phyloP scores from a whole-genome alignment of 2,113 vertebrate genomes.

The Hipposideros armiger region DNA sequence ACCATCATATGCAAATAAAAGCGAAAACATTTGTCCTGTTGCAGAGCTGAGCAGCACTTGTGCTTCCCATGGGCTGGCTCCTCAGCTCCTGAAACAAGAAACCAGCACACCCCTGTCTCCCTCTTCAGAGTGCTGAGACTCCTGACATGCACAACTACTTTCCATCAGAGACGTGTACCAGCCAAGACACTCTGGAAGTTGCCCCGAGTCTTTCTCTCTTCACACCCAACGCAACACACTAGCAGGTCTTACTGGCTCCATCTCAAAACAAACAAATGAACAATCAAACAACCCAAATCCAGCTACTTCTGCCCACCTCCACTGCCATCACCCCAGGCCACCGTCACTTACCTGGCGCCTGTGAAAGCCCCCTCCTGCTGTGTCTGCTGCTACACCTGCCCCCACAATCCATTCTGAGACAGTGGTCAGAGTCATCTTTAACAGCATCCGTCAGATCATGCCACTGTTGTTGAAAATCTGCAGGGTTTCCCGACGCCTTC shows the following conservation, averaged over 20 bases:
- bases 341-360: background rate
- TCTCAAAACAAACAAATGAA: background rate
- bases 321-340: background rate
- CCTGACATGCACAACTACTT: background rate
- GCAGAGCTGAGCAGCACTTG: background rate
- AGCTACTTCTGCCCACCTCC: background rate
- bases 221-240: background rate
- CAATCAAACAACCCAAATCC: background rate
- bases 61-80: background rate
- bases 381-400: background rate
- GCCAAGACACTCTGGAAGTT: background rate
- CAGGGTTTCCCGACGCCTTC: background rate
- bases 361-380: background rate
- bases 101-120: background rate
- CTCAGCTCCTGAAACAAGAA: background rate
- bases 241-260: background rate
- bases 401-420: background rate
- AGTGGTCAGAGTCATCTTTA: background rate
- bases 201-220: background rate
- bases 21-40: conserved; percentile 52
- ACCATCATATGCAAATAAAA: conserved; percentile 57
- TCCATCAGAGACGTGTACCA: conserved; percentile 29
- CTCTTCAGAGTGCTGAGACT: background rate
- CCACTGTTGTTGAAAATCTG: background rate
- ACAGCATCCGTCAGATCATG: background rate